Evolutionary conservation across 2,888 invertebrate genomes (phyloP), one percentile per base, ranked within the genome.

Genomic region (Rhagium mordax): DNA sequence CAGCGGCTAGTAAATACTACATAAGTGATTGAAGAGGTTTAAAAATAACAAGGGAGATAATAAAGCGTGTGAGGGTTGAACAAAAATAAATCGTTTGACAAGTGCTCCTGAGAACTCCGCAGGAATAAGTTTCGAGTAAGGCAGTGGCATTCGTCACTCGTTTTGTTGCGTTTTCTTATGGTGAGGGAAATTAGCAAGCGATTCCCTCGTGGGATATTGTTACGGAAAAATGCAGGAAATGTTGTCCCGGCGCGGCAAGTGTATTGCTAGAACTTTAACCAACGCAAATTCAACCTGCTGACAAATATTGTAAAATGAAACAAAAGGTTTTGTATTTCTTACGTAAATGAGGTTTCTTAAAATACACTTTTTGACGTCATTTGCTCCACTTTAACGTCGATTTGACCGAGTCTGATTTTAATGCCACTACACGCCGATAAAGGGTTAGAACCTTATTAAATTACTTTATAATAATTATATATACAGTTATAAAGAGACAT

Each of bases 31-130:
- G 73, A 69, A 71, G 69, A 75, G 66, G 72, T 75, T 73, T 71
- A 69, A 69, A 73, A 75, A 75, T 75, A 75, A 75, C 75, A 73
- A 68, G 64, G 66, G 71, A 73, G 72, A 75, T 75, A 66, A 75
- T 73, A 73, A 75, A 75, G 73, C 67, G 71, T 66, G 55, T 51
- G 62, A 72, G 70, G 70, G 70, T 57, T 55, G 59, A 59, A 57
- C 70, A 64, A 60, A 72, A 75, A 72, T 72, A 75, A 75, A 75
- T 75, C 72, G 75, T 72, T 75, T 60, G 59, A 53, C 70, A 66
- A 71, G 74, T 71, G 71, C 64, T 59, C 16, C 8, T 53, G 48
- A 64, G 49, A 67, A 74, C 33, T 33, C 2, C 13, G 33, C 41
- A 13, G 41, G n/a, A n/a, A 41, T n/a, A 41, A 41, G 3, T 41